phyloP scores from a whole-genome alignment of 2,797 vertebrate species.

The Urocyon cinereoargenteus region DNA sequence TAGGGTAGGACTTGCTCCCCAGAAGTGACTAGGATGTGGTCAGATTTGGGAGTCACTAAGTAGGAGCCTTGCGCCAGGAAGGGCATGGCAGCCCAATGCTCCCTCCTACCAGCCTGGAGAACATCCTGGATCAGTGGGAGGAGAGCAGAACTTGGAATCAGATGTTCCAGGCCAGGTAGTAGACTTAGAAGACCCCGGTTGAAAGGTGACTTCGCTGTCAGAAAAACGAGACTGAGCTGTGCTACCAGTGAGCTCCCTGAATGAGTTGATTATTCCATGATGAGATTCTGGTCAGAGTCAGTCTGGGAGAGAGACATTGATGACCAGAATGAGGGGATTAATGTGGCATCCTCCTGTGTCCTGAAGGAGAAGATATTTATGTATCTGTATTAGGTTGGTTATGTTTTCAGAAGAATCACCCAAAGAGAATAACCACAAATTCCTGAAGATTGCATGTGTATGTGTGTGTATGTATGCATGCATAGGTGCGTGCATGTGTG shows the following conservation, averaged over 20 bases:
- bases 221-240: background rate
- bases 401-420: background rate
- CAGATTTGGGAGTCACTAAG: background rate
- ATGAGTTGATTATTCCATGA: background rate
- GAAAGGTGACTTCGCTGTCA: background rate
- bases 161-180: background rate
- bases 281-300: background rate
- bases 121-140: background rate
- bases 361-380: background rate
- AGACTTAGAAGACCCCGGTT: background rate
- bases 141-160: background rate
- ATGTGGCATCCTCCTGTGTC: background rate
- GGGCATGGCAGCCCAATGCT: background rate
- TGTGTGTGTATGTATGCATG: background rate
- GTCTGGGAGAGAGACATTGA: background rate
- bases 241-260: background rate
- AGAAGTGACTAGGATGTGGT: background rate
- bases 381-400: conserved; percentile 32
- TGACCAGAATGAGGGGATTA: background rate
- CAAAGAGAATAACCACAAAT: conserved; percentile 37
- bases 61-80: background rate
- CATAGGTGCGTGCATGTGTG: background rate
- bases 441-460: background rate
- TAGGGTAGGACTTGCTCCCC: background rate
- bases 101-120: background rate